Evolutionary conservation across 2,797 vertebrate genomes (phyloP).

Genomic region (Chiloscyllium punctatum): DNA sequence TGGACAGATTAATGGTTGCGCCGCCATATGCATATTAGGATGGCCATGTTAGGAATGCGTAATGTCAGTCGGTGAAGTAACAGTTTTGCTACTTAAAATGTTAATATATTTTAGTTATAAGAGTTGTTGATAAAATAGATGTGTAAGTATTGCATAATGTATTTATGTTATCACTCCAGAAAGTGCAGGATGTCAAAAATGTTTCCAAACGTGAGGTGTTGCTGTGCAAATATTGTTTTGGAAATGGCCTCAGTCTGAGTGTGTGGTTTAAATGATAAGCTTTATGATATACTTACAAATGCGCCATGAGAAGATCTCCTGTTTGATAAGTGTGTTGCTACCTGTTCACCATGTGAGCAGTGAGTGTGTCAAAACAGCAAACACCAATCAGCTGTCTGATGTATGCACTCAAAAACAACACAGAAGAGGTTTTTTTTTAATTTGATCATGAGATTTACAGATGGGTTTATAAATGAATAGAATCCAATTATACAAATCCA

Average conservation of each 20-base stretch:
- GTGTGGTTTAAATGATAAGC: neutral
- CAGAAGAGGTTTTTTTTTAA: neutral
- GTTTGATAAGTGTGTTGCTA: neutral
- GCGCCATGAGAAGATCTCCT: neutral
- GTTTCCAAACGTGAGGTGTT: neutral
- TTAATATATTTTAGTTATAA: constrained; percentile 3
- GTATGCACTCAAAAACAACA: neutral
- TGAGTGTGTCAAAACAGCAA: neutral
- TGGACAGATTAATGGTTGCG: neutral
- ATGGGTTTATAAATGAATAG: constrained; percentile 1
- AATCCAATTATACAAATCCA: neutral
- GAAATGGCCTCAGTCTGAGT: neutral
- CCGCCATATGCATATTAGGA: neutral
- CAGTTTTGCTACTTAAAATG: neutral
- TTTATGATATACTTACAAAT: neutral
- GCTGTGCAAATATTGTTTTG: neutral
- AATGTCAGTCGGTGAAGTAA: neutral
- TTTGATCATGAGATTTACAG: neutral
- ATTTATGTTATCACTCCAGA: constrained; percentile 2
- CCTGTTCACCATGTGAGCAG: neutral
- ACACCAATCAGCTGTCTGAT: neutral
- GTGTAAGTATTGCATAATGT: neutral
- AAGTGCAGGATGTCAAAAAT: neutral
- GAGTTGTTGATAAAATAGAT: neutral
- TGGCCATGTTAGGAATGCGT: neutral